A percentile compares a stretch with the other conserved stretches of the same genome.
phyloP scores from a whole-genome alignment of 2,888 invertebrate species.

The Tenthredo distinguenda region DNA sequence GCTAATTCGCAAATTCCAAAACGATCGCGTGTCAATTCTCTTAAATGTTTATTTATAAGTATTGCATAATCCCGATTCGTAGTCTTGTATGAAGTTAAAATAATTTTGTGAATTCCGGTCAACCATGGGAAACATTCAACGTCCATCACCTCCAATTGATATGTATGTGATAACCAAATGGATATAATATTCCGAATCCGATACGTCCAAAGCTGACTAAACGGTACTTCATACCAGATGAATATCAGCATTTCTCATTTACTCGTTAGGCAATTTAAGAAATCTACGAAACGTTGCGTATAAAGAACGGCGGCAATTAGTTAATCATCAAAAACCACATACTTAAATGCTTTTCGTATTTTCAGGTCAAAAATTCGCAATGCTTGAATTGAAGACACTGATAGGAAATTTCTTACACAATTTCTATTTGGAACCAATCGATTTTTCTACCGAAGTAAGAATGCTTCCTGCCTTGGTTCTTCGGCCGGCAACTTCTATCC shows the following conservation, averaged over 20 bases:
- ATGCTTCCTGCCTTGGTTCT: conserved; percentile 63
- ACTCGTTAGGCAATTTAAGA: too few relatives aligned
- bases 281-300: too few relatives aligned
- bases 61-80: too few relatives aligned
- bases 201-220: too few relatives aligned
- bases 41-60: too few relatives aligned
- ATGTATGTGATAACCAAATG: not conserved
- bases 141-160: not conserved
- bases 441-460: conserved; percentile 62
- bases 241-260: too few relatives aligned
- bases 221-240: too few relatives aligned
- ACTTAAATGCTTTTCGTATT: not conserved
- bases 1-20: too few relatives aligned
- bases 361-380: conserved; percentile 67
- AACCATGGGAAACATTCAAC: not conserved
- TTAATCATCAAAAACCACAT: not conserved
- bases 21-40: too few relatives aligned
- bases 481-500: conserved; percentile 62
- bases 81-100: too few relatives aligned
- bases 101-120: too few relatives aligned
- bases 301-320: not conserved
- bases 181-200: too few relatives aligned
- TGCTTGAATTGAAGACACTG: conserved; percentile 68
- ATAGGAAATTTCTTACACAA: conserved; percentile 63
- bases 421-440: conserved; percentile 68